phyloP scores from a whole-genome alignment of 2,113 vertebrate genomes.

The Aplodontia rufa region DNA sequence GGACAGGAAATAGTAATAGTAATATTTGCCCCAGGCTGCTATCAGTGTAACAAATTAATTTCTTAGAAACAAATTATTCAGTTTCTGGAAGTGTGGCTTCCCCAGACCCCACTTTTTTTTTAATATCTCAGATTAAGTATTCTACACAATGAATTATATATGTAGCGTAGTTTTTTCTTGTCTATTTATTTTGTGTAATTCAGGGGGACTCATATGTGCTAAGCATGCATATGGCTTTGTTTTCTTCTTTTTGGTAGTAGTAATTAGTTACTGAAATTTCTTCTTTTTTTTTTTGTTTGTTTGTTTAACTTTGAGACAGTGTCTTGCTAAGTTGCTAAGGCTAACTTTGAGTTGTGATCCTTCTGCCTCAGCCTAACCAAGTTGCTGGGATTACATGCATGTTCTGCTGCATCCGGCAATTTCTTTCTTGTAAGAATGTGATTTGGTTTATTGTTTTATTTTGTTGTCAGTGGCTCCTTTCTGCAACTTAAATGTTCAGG shows the following conservation, averaged over 20 bases:
- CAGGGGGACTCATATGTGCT: neutral
- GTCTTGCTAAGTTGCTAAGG: too few species aligned
- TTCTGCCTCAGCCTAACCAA: too few species aligned
- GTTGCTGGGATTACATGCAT: too few species aligned
- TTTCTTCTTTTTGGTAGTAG: neutral
- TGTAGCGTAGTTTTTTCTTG: neutral
- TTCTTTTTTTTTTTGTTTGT: too few species aligned
- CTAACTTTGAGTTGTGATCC: too few species aligned
- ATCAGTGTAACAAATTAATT: conserved; percentile 12
- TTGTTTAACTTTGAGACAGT: too few species aligned
- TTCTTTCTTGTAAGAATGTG: neutral
- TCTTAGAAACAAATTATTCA: conserved; percentile 30
- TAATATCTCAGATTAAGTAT: neutral
- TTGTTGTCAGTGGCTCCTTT: conserved; percentile 29
- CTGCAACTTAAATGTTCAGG: conserved; percentile 35
- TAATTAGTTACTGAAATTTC: conserved; percentile 12
- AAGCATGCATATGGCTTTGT: neutral
- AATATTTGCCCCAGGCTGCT: neutral
- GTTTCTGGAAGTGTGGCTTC: neutral
- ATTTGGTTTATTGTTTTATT: conserved; percentile 49
- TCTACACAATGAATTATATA: neutral
- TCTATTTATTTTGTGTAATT: neutral
- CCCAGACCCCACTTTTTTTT: neutral
- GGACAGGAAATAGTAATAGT: conserved; percentile 7
- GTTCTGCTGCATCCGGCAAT: too few species aligned